Conservation (phyloP, 1,140 invertebrate genomes). For the Drosophila paulistorum region DNA sequence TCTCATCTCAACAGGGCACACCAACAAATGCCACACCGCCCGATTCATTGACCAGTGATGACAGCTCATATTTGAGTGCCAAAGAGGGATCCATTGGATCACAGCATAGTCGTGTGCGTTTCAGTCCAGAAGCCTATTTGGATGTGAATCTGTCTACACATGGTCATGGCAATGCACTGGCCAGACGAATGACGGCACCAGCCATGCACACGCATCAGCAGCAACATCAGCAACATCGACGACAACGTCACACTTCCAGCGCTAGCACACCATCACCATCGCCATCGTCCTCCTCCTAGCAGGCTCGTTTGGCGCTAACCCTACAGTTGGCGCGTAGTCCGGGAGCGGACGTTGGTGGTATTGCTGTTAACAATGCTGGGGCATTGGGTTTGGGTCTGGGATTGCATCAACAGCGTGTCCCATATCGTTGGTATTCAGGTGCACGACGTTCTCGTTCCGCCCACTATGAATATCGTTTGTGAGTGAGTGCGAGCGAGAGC, state of each 20-base stretch:
- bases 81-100: conserved; percentile 88
- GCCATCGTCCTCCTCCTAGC: conserved; percentile 77
- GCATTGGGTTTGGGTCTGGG: conserved; percentile 38
- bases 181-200: conserved; percentile 60
- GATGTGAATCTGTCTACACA: conserved; percentile 72
- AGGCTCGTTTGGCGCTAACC: conserved; percentile 71
- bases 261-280: conserved; percentile 69
- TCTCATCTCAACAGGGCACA: conserved; percentile 84
- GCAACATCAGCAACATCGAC: conserved; percentile 44
- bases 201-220: conserved; percentile 24
- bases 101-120: conserved; percentile 88
- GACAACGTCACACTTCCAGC: conserved; percentile 66
- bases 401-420: conserved; percentile 62
- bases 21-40: conserved; percentile 93
- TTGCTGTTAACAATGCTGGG: conserved; percentile 17
- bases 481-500: conserved; percentile 31
- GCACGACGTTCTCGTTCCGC: conserved; percentile 78
- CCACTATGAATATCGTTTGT: conserved; percentile 75
- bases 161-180: conserved; percentile 1
- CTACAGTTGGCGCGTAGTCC: conserved; percentile 79
- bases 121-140: conserved; percentile 89
- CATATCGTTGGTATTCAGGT: conserved; percentile 80
- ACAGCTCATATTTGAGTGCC: conserved; percentile 92
- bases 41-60: conserved; percentile 92
- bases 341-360: conserved; percentile 61